Conservation (phyloP, 2,797 vertebrate genomes). For the Bryconaethiops microstoma region DNA sequence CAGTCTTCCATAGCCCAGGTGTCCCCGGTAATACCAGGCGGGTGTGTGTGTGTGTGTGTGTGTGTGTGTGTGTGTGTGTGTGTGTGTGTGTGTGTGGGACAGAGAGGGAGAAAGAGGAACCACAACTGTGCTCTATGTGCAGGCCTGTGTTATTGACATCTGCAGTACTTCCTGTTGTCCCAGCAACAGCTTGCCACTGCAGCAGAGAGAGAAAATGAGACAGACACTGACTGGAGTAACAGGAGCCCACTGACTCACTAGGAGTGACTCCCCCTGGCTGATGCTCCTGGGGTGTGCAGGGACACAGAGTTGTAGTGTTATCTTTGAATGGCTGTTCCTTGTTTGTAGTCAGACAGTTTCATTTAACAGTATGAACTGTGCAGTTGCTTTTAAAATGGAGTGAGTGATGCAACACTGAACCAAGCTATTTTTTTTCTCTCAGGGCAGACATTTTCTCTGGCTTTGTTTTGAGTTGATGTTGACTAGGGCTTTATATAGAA, state of each 20-base stretch:
- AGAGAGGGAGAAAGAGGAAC: constrained; percentile 14
- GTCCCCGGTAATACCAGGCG: constrained; percentile 68
- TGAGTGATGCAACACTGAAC: constrained; percentile 10
- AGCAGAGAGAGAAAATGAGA: constrained; percentile 31
- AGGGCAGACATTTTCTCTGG: too few relatives aligned
- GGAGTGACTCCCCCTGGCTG: constrained; percentile 24
- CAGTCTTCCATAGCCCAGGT: constrained; percentile 69
- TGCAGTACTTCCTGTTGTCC: constrained; percentile 59
- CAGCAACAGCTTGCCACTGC: constrained; percentile 24
- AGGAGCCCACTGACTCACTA: not conserved
- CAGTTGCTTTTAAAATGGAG: constrained; percentile 31
- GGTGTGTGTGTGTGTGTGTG: constrained; percentile 38
- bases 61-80: constrained; percentile 14
- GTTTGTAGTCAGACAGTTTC: constrained; percentile 39
- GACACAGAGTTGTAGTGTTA: constrained; percentile 49
- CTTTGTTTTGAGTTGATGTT: not conserved
- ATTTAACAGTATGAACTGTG: constrained; percentile 35
- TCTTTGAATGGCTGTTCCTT: constrained; percentile 42
- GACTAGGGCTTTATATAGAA: not conserved
- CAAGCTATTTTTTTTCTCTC: not conserved
- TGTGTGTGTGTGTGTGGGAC: constrained; percentile 12
- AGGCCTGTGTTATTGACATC: constrained; percentile 62
- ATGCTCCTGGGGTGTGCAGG: constrained; percentile 37
- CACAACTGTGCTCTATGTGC: constrained; percentile 56
- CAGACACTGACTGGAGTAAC: not conserved